These are phyloP conservation scores for Sciaenops ocellatus DNA, from an alignment of 2,797 vertebrate species.

Conservation along the genomic window DNA sequence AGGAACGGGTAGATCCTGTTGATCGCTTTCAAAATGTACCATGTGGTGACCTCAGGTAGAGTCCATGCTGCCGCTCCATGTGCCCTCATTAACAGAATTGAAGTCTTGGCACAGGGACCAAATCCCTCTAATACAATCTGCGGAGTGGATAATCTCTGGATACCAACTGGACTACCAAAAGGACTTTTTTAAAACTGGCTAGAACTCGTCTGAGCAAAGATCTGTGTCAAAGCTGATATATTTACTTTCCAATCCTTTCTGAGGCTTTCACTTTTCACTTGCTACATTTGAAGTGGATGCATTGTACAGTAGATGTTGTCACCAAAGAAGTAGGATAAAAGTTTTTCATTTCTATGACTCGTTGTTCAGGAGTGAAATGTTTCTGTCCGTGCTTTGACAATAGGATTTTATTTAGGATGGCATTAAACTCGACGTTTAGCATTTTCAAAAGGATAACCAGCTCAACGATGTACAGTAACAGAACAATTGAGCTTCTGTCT, in stretches of 20 bases:
- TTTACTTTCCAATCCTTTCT: background rate
- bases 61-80: background rate
- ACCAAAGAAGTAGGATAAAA: background rate
- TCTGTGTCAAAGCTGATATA: background rate
- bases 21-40: background rate
- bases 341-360: background rate
- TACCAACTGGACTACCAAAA: slow-evolving; percentile 52
- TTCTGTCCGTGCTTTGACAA: background rate
- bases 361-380: slow-evolving; percentile 19
- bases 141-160: slow-evolving; percentile 71
- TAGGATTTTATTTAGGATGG: slow-evolving; percentile 12
- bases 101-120: slow-evolving; percentile 39
- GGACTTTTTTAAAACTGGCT: slow-evolving; percentile 27
- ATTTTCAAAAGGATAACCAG: background rate
- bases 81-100: slow-evolving; percentile 43
- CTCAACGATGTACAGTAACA: background rate
- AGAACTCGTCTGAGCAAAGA: background rate
- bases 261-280: background rate
- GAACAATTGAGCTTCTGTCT: background rate
- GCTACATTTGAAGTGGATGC: too few species aligned
- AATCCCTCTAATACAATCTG: slow-evolving; percentile 72
- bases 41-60: background rate
- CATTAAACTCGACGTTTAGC: background rate
- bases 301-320: slow-evolving; percentile 7
- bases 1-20: background rate